Evolutionary conservation across 2,888 invertebrate species (phyloP), one percentile per base, ranked within the genome.

Genomic region (Lordiphosa andalusiaca): DNA sequence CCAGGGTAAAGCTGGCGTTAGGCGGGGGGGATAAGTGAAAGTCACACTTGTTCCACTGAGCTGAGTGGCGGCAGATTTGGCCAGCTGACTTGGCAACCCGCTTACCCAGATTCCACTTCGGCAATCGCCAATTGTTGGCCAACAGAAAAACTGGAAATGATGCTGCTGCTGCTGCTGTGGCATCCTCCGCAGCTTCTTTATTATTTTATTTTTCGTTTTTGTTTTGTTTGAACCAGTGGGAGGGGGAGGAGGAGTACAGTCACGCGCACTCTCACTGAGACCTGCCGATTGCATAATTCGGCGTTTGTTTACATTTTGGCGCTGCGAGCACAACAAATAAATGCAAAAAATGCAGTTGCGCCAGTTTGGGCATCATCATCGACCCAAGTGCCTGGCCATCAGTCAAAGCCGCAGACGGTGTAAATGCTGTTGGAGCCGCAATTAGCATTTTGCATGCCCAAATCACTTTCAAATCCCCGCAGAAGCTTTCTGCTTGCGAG

Each of bases 31-130:
- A 50, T 46, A 46, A 74, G 71, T 75, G 73, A 75, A 73, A 73
- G 73, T 75, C 72, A 30, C 47, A 49, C 42, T 54, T 21, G 35
- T 46, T 54, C 19, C 39, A 38, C 42, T 38, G 47, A 16, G 57
- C 38, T 36, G 13, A 47, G 49, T 47, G 25, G 40, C 40, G 12
- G 35, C 44, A 53, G 48, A 49, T 44, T 61, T 35, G 69, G 51
- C 67, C 73, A 73, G 73, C 62, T 74, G 71, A 68, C 73, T 73
- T 46, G 59, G 53, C 73, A 74, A 62, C 76, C 68, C 63, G 76
- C 71, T 73, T 76, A 73, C 76, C 65, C 57, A 74, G 64, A 71
- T 66, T 53, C 64, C 57, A 49, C 39, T 56, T 50, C 52, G 37
- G 41, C 42, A 40, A 44, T 44, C 25, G 41, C 46, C 63, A 61